Base-by-base conservation (phyloP, 92 coral and sea anemone species). In the Umimayanthus kanabou region DNA sequence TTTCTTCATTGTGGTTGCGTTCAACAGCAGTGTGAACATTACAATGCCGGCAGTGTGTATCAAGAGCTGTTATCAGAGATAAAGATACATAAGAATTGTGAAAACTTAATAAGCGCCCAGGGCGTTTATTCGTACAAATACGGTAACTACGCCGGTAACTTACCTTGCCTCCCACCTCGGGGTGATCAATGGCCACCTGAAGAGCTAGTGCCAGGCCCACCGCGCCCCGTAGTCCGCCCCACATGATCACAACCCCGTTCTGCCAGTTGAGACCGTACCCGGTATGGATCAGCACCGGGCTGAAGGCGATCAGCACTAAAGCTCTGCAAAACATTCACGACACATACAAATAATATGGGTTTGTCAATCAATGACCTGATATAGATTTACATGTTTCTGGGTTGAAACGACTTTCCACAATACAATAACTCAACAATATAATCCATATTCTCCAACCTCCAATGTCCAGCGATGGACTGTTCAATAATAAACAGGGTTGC, bases 171-270 rank as follows among this genome's bases (percentile, higher is more conserved):
- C 99, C 99, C 39, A 97, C 93, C 11, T 80, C 88, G 5, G 93
- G 92, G 55, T 97, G 98, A 77, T 97, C 99, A 33, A 97, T 87
- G 85, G 96, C 95, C 80, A 97, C 99, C 78, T 97, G 99, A 65
- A 97, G 84, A 15, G 99, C 99, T 39, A 97, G 90, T 37, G 99
- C 99, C 83, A 97, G 88, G 73, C 99, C 99, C 1, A 97, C 99
- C 14, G 99, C 99, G 23, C 99, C 99, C 18, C 99, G 92, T 30
- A 97, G 88, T 20, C 99, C 99, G 26, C 99, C 99, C 99, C 99
- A 97, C 81, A 94, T 92, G 39, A 96, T 87, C 18, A 97, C 96
- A 11, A 97, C 98, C 71, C 98, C 99, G 57, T 85, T 97, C 93
- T 97, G 99, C 99, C 99, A 97, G 4, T 93, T 89, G 55, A 97